Percentiles rank a stretch among this genome's conserved stretches.
These are phyloP conservation scores for Embiotoca jacksoni DNA, from an alignment of 2,113 vertebrate species.

Conservation along the genomic window DNA sequence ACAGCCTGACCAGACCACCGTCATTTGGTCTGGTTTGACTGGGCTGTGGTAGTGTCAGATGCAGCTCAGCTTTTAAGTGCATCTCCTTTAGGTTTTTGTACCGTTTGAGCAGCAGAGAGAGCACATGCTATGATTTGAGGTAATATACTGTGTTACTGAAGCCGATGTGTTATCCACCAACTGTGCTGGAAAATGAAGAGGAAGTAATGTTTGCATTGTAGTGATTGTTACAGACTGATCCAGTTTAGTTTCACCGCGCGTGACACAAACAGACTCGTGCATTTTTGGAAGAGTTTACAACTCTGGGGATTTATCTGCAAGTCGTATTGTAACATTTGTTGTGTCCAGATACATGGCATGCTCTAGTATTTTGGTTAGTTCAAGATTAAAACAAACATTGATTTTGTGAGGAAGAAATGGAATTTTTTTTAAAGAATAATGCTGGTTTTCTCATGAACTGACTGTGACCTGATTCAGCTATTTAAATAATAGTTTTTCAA, in stretches of 20 bases:
- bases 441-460: too few relatives aligned
- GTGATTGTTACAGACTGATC: background rate
- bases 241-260: constrained; percentile 3
- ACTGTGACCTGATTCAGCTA: background rate
- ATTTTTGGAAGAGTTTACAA: background rate
- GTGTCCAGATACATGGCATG: background rate
- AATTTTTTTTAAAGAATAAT: too few relatives aligned
- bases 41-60: constrained; percentile 3
- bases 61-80: background rate
- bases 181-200: constrained; percentile 10
- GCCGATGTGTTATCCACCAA: constrained; percentile 16
- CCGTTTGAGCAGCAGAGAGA: constrained; percentile 13
- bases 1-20: constrained; percentile 32
- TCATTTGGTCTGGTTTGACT: constrained; percentile 25
- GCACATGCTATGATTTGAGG: constrained; percentile 14
- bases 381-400: too few relatives aligned
- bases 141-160: constrained; percentile 8
- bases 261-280: constrained; percentile 7
- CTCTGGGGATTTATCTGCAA: background rate
- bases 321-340: background rate
- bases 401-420: too few relatives aligned
- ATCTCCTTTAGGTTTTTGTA: constrained; percentile 19
- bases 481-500: constrained; percentile 1
- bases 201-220: constrained; percentile 13
- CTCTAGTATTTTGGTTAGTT: background rate